A percentile compares a stretch with the other conserved stretches of the same genome.
Evolutionary conservation across 2,113 vertebrate species (phyloP).

Genomic region (Zosterops borbonicus): DNA sequence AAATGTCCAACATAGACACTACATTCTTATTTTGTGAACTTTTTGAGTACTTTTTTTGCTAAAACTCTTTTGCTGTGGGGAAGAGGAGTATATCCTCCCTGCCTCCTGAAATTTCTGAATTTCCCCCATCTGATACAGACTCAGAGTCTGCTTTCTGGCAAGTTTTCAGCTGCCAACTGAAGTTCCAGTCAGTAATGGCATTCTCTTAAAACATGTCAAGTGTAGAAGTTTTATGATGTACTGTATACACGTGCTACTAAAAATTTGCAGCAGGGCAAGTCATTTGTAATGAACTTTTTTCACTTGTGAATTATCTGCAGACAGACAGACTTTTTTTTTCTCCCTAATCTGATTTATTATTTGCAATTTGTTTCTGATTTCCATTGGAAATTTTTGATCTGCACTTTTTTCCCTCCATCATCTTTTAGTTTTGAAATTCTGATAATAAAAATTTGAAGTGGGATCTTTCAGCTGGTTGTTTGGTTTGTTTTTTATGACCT

Average conservation of each 20-base stretch:
- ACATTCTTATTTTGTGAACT: neutral
- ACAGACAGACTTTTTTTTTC: neutral
- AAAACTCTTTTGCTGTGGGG: neutral
- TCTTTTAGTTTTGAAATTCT: neutral
- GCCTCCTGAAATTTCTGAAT: neutral
- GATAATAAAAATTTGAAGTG: neutral
- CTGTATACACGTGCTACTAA: conserved; percentile 22
- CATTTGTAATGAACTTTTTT: conserved; percentile 47
- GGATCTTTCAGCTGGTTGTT: neutral
- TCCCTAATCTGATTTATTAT: conserved; percentile 17
- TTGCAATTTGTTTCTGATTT: conserved; percentile 14
- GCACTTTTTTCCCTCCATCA: neutral
- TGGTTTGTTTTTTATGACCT: neutral
- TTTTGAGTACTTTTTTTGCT: neutral
- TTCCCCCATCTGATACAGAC: neutral
- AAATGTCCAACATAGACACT: neutral
- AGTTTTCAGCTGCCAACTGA: conserved; percentile 18
- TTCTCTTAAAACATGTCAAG: conserved; percentile 7
- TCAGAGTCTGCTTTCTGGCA: neutral
- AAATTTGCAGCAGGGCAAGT: conserved; percentile 37
- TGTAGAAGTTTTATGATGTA: conserved; percentile 38
- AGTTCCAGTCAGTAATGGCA: conserved; percentile 12
- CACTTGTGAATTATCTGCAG: conserved; percentile 39
- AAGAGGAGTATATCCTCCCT: neutral
- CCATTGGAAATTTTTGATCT: neutral